Percentiles rank a stretch among this genome's conserved stretches.
Conservation (phyloP, 1,140 invertebrate genomes). For the Tenebrio molitor region DNA sequence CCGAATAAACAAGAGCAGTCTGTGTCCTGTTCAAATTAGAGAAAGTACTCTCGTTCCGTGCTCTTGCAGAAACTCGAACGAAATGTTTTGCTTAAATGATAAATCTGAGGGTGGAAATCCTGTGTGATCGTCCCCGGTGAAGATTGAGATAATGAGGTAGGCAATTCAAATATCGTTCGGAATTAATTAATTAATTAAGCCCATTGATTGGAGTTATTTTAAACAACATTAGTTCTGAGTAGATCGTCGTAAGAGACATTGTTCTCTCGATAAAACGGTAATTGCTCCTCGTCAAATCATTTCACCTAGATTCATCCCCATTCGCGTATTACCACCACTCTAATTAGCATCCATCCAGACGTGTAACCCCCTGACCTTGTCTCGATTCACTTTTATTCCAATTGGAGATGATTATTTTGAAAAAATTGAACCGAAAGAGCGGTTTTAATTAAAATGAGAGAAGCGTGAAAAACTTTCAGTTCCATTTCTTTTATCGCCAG, state of each 20-base stretch:
- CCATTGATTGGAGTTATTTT: conserved; percentile 30
- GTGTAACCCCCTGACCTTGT: not conserved
- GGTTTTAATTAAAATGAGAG: conserved; percentile 26
- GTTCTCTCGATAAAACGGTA: conserved; percentile 12
- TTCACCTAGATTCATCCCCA: not conserved
- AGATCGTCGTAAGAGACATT: conserved; percentile 13
- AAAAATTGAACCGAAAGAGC: conserved; percentile 10
- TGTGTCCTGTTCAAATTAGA: conserved; percentile 42
- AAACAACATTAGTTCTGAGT: conserved; percentile 28
- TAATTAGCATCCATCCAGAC: not conserved
- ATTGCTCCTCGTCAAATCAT: not conserved
- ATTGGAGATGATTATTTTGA: not conserved
- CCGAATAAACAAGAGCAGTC: conserved; percentile 46
- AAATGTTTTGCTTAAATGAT: conserved; percentile 24
- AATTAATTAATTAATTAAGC: conserved; percentile 21
- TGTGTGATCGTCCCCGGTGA: not conserved
- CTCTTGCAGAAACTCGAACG: not conserved
- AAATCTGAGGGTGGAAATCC: not conserved
- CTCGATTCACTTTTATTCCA: not conserved
- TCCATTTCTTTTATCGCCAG: conserved; percentile 12
- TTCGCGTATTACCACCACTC: not conserved
- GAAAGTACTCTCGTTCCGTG: conserved; percentile 29
- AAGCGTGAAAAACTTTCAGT: conserved; percentile 31
- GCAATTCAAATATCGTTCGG: not conserved
- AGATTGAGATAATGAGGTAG: conserved; percentile 17